Conservation (phyloP, 2,888 invertebrate species). For the Xestobium rufovillosum region DNA sequence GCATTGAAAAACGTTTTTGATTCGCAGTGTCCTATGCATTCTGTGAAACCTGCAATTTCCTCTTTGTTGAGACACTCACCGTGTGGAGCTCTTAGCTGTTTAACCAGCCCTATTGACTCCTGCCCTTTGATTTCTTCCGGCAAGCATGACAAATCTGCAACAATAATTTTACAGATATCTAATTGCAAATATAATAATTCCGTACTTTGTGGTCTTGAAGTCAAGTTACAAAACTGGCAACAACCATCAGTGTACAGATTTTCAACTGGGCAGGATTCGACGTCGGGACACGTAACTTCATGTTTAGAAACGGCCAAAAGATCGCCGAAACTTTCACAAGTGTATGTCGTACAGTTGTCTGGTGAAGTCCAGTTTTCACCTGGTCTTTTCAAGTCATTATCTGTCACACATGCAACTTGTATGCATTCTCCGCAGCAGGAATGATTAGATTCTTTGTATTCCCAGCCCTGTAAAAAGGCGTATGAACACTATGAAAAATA, state of each 20-base stretch:
- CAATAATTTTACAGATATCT: not conserved
- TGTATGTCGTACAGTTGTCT: constrained; percentile 56
- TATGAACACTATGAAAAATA: constrained; percentile 5
- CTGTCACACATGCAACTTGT: constrained; percentile 53
- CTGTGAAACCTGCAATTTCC: constrained; percentile 54
- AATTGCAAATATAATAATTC: constrained; percentile 7
- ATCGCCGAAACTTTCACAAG: constrained; percentile 46
- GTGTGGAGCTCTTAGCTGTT: constrained; percentile 42
- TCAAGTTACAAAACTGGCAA: constrained; percentile 57
- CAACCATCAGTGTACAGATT: constrained; percentile 56
- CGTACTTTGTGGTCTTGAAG: constrained; percentile 44
- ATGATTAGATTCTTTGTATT: constrained; percentile 43
- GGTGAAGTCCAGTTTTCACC: constrained; percentile 53
- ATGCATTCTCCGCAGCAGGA: constrained; percentile 60
- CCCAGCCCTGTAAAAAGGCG: constrained; percentile 49
- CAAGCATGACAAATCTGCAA: constrained; percentile 40
- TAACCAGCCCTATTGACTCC: constrained; percentile 54
- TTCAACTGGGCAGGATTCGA: constrained; percentile 50
- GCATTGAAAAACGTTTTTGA: constrained; percentile 63
- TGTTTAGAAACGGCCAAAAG: constrained; percentile 41
- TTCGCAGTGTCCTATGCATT: constrained; percentile 64
- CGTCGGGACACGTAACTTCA: constrained; percentile 54
- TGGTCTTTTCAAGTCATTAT: constrained; percentile 43
- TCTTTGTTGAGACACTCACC: constrained; percentile 59
- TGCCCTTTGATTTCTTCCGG: constrained; percentile 47